Base-by-base conservation (phyloP, 1,140 invertebrate species). In the Lepidurus couesii region DNA sequence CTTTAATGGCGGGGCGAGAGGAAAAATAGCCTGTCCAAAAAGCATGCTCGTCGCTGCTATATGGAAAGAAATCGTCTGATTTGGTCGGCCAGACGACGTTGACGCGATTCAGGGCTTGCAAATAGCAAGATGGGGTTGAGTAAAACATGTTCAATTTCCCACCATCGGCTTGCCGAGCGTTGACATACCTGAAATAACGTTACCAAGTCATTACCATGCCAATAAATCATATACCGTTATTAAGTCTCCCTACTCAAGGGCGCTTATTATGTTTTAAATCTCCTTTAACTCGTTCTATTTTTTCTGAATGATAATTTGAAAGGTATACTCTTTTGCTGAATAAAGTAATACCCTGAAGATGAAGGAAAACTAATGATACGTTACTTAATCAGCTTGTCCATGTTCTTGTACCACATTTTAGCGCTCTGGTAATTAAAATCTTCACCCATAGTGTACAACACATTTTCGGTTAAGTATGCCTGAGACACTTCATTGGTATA, bases 121-220 rank as follows among this genome's bases (percentile, higher is more conserved):
- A 81, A 82, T 93, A 93, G 82, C 92, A 93, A 16, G 90, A 90
- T 21, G 92, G 92, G 0, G 91, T 92, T 8, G 92, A 93, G 83
- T 93, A 94, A 75, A 93, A 86, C n/a, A 92, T 84, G 83, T 92
- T 91, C 4, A 93, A 82, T 75, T 86, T 83, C 42, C 83, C 82
- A 85, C 90, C 89, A 77, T 88, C 86, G 76, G 77, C 78, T 85
- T 87, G 86, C 82, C 87, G 82, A 77, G 83, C 83, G 81, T 89
- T 89, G 13, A 89, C 86, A 81, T 91, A 88, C 26, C 90, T 84
- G 84, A 80, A 82, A 21, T 79, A 80, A 78, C 65, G 34, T 74
- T 24, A 24, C 24, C 24, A 24, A n/a, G n/a, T n/a, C n/a, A n/a
- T n/a, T n/a, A n/a, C n/a, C n/a, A n/a, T n/a, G n/a, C n/a, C n/a